Base-by-base conservation (phyloP, 1,140 invertebrate species). In the Drosophila equinoxialis region DNA sequence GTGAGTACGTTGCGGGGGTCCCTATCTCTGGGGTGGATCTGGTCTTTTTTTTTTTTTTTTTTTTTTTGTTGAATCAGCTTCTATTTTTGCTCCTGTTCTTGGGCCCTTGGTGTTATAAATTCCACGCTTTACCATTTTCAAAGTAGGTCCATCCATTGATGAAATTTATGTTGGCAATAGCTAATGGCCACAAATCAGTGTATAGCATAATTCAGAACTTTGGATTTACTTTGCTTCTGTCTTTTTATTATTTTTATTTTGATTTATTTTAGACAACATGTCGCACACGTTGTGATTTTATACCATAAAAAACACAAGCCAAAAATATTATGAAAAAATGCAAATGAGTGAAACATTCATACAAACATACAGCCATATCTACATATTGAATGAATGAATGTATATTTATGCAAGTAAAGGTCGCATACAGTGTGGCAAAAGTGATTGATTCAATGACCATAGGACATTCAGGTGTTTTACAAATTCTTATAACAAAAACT, bases 261-360 rank as follows among this genome's bases (percentile, higher is more conserved):
- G 82, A 85, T 85, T 85, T 85, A 85, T 85, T 86, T 51, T 86
- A 62, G 66, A 73, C 82, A 77, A 86, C 68, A 86, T 85, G 82
- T 86, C 81, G 79, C 78, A 85, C 77, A 86, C 77, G 72, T 78
- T 86, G 68, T 78, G 71, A 81, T 84, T 81, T 81, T 71, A 65
- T 69, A 74, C 33, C 17, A 51, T 20, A 10, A 51, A 51, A 51
- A 51, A 23, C 17, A 23, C 30, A 23, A 51, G 10, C 35, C 65
- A 63, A 81, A 59, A 85, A 77, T 85, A 81, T 85, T 81, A 60
- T 77, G 68, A 58, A 71, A 73, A 77, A 74, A 85, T 75, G 77
- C 78, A 86, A 81, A 85, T 84, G 77, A 69, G 65, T 67, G 64
- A 33, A 68, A 75, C 54, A 48, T 51, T 10, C 3, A 62, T 64